Evolutionary conservation across 35 echinoderm and acorn worm genomes (phyloP).

Genomic region (Acanthaster planci): DNA sequence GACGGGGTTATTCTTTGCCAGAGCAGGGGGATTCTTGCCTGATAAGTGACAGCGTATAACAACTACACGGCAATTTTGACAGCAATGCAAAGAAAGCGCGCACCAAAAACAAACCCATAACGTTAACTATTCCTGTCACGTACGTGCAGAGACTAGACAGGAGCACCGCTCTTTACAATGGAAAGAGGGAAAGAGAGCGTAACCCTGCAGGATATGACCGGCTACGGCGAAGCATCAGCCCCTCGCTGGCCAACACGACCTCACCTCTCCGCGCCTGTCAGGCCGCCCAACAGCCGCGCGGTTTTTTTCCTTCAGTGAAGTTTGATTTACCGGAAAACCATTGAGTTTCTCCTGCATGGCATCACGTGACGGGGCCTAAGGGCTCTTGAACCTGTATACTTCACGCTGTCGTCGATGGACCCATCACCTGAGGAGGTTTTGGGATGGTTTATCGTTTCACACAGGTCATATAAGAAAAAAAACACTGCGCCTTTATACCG

Average conservation of each 20-base stretch:
- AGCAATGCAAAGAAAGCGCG: conserved; percentile 18
- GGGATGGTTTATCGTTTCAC: conserved; percentile 11
- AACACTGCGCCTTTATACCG: not conserved
- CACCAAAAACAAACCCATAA: not conserved
- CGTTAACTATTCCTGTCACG: not conserved
- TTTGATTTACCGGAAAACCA: conserved; percentile 8
- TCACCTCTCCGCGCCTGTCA: no score
- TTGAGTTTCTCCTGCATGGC: not conserved
- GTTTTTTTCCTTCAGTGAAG: not conserved
- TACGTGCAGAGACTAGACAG: not conserved
- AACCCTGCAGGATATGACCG: no score
- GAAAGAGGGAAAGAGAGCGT: no score
- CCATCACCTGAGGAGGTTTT: not conserved
- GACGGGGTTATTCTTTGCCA: no score
- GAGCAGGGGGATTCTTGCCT: no score
- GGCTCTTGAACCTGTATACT: not conserved
- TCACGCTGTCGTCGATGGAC: not conserved
- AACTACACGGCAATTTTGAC: not conserved
- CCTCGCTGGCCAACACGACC: no score
- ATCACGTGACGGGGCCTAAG: conserved; percentile 20
- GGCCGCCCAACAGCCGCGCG: no score
- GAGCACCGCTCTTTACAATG: not conserved
- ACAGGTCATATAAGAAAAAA: not conserved
- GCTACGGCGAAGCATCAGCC: no score
- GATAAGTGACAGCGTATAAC: no score